Conservation (phyloP, 2,888 invertebrate species). For the Tenodera sinensis region DNA sequence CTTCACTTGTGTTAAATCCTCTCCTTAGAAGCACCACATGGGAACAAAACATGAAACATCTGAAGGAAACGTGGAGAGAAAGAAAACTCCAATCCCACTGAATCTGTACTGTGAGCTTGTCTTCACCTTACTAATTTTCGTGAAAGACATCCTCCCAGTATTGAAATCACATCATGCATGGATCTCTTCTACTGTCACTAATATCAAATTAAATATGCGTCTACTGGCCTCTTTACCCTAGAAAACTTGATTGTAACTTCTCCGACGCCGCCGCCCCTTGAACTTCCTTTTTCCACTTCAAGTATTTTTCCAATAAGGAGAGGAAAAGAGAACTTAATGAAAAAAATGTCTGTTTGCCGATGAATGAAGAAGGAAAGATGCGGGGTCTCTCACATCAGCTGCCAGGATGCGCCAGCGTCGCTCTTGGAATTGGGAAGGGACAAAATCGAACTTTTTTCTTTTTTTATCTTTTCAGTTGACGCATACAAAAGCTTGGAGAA, state of each 20-base stretch:
- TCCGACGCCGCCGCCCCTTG: neutral
- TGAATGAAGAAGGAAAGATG: constrained; percentile 13
- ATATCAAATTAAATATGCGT: neutral
- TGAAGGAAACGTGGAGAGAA: too few relatives aligned
- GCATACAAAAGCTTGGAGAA: neutral
- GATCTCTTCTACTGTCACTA: neutral
- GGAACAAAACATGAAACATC: too few relatives aligned
- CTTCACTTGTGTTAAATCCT: too few relatives aligned
- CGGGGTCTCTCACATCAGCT: neutral
- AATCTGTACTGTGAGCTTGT: too few relatives aligned
- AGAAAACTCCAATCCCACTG: too few relatives aligned
- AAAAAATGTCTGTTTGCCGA: constrained; percentile 29
- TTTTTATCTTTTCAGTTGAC: neutral
- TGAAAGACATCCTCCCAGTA: too few relatives aligned
- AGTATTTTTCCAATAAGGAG: constrained; percentile 31
- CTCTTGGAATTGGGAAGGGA: neutral
- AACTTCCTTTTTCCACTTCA: constrained; percentile 30
- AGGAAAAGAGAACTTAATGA: constrained; percentile 29
- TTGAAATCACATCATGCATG: too few relatives aligned
- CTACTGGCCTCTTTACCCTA: neutral
- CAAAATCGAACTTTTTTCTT: neutral
- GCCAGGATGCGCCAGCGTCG: neutral
- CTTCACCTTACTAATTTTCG: too few relatives aligned
- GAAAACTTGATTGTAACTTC: neutral
- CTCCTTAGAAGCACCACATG: too few relatives aligned